phyloP scores from a whole-genome alignment of 2,888 invertebrate species.

The Lomographa bimaculata region DNA sequence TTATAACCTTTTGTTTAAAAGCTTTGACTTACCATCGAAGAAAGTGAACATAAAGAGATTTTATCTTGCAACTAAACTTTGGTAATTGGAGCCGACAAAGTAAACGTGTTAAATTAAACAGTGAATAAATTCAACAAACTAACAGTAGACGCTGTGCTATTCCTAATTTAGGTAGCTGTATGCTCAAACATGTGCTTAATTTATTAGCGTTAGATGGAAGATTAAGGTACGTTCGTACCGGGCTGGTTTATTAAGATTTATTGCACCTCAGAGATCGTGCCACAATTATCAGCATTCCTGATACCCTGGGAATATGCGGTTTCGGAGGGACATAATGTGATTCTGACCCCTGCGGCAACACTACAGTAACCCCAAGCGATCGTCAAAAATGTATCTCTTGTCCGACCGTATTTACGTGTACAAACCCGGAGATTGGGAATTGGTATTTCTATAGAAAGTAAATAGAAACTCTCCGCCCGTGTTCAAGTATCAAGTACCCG shows the following conservation, averaged over 20 bases:
- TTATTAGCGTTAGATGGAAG: slow-evolving; percentile 48
- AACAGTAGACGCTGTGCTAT: slow-evolving; percentile 32
- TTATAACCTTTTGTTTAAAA: slow-evolving; percentile 5
- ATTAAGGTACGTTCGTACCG: slow-evolving; percentile 44
- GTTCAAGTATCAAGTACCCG: slow-evolving; percentile 24
- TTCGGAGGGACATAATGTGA: slow-evolving; percentile 47
- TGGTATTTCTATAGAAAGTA: slow-evolving; percentile 22
- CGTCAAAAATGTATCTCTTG: slow-evolving; percentile 32
- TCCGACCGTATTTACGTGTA: slow-evolving; percentile 38
- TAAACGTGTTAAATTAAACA: slow-evolving; percentile 35
- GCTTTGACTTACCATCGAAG: slow-evolving; percentile 1
- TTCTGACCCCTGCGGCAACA: slow-evolving; percentile 46
- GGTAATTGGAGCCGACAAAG: slow-evolving; percentile 23
- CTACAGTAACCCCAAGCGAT: slow-evolving; percentile 20
- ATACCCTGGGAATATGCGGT: slow-evolving; percentile 60
- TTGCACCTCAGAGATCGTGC: slow-evolving; percentile 57
- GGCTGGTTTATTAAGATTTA: slow-evolving; percentile 72
- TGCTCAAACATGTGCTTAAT: slow-evolving; percentile 46
- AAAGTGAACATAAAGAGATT: not conserved
- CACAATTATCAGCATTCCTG: slow-evolving; percentile 58
- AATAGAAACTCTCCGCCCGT: slow-evolving; percentile 24
- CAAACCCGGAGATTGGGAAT: slow-evolving; percentile 19
- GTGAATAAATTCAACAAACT: slow-evolving; percentile 37
- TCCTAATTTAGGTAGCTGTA: slow-evolving; percentile 32
- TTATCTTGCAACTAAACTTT: slow-evolving; percentile 11